Evolutionary conservation across 2,797 vertebrate genomes (phyloP).

Genomic region (Neosilurus hyrtlii): DNA sequence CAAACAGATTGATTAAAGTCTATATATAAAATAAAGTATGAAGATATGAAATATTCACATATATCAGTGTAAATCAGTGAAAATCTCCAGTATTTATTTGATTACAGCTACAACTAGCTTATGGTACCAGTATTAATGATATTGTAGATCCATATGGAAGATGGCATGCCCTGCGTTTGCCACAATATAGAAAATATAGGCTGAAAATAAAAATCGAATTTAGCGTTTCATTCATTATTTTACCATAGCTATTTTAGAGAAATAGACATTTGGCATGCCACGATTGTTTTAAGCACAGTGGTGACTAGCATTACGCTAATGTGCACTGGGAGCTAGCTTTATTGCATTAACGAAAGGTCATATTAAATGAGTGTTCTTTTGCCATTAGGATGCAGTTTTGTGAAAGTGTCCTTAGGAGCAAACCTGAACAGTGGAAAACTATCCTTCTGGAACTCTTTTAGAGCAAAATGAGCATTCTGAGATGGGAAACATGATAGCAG

Average conservation of each 20-base stretch:
- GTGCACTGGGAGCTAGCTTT: conserved; percentile 43
- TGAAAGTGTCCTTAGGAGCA: conserved; percentile 45
- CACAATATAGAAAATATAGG: neutral
- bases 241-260: conserved; percentile 33
- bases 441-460: conserved; percentile 44
- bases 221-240: conserved; percentile 15
- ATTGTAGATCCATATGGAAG: neutral
- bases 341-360: conserved; percentile 56
- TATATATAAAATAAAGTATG: conserved; percentile 12
- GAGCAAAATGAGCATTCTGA: conserved; percentile 48
- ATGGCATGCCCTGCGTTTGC: neutral
- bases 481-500: conserved; percentile 38
- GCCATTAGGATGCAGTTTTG: conserved; percentile 55
- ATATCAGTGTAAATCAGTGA: neutral
- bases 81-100: neutral
- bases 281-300: conserved; percentile 30
- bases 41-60: neutral
- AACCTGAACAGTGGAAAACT: conserved; percentile 35
- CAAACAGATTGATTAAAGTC: conserved; percentile 31
- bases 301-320: conserved; percentile 51
- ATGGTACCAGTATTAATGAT: neutral
- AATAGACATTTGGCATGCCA: conserved; percentile 41
- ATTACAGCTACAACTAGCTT: neutral
- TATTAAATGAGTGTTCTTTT: conserved; percentile 49
- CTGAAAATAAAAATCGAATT: conserved; percentile 6